Percentiles rank a stretch among this genome's conserved stretches.
These are phyloP conservation scores for Machaerirhynchus nigripectus DNA, from an alignment of 2,113 vertebrate genomes.

Conservation along the genomic window DNA sequence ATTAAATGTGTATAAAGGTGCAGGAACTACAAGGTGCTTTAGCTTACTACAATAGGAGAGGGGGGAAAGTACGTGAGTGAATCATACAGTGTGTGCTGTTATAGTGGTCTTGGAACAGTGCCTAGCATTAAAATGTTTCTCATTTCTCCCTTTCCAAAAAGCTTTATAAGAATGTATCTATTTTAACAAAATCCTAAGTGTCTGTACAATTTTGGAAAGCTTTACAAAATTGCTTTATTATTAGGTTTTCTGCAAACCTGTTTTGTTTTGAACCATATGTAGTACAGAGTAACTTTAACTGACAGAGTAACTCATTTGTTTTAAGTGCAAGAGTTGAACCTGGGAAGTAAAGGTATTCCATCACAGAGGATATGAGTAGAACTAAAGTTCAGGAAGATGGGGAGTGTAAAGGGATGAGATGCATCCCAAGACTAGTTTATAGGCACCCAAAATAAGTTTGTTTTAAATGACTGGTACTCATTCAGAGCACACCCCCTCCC, in stretches of 20 bases:
- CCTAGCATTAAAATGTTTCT: neutral
- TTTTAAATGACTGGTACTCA: slow-evolving; percentile 7
- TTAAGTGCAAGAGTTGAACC: neutral
- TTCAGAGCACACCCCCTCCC: neutral
- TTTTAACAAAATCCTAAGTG: neutral
- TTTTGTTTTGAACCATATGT: neutral
- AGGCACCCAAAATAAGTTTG: neutral
- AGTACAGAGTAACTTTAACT: neutral
- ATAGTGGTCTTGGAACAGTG: neutral
- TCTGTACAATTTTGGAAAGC: neutral
- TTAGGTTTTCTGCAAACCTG: neutral
- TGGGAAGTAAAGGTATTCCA: neutral
- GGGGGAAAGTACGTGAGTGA: neutral
- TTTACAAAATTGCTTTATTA: neutral
- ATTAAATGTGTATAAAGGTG: neutral
- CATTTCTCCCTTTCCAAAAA: neutral
- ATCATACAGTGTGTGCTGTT: neutral
- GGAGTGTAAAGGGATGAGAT: neutral
- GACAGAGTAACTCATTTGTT: neutral
- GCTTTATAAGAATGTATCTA: neutral
- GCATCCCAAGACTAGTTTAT: neutral
- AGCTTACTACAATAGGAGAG: neutral
- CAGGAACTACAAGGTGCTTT: neutral
- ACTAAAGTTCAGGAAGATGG: neutral
- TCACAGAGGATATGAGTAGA: neutral